phyloP scores from a whole-genome alignment of 2,113 vertebrate genomes.

The Nanorana parkeri region DNA sequence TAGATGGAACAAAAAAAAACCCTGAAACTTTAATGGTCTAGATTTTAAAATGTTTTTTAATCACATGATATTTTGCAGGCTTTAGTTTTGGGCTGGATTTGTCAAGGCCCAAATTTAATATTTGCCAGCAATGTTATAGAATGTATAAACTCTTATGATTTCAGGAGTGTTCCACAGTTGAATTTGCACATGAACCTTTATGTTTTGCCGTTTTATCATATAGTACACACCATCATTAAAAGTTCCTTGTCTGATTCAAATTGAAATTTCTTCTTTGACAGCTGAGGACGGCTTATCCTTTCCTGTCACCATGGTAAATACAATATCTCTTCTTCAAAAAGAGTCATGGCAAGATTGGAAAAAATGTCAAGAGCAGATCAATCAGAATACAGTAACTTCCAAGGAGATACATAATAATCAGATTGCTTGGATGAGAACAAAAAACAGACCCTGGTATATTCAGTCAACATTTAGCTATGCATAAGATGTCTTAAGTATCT shows the following conservation, averaged over 20 bases:
- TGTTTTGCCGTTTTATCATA: constrained; percentile 34
- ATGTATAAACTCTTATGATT: background rate
- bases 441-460: constrained; percentile 26
- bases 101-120: background rate
- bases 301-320: constrained; percentile 57
- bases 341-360: constrained; percentile 53
- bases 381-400: constrained; percentile 25
- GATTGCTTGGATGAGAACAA: constrained; percentile 25
- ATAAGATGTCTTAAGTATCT: background rate
- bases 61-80: background rate
- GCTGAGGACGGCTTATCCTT: constrained; percentile 59
- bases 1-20: too few relatives aligned
- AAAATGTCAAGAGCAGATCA: constrained; percentile 52
- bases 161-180: background rate
- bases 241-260: constrained; percentile 62
- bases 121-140: background rate
- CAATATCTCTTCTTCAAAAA: constrained; percentile 59
- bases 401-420: constrained; percentile 39
- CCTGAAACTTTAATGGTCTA: background rate
- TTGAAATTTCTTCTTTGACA: constrained; percentile 61
- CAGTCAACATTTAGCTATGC: background rate
- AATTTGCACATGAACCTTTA: constrained; percentile 35
- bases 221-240: constrained; percentile 45
- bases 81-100: background rate
- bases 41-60: background rate